Percentiles rank a stretch among this genome's conserved stretches.
phyloP scores from a whole-genome alignment of 2,797 vertebrate species.

The Gallinago nigripennis region DNA sequence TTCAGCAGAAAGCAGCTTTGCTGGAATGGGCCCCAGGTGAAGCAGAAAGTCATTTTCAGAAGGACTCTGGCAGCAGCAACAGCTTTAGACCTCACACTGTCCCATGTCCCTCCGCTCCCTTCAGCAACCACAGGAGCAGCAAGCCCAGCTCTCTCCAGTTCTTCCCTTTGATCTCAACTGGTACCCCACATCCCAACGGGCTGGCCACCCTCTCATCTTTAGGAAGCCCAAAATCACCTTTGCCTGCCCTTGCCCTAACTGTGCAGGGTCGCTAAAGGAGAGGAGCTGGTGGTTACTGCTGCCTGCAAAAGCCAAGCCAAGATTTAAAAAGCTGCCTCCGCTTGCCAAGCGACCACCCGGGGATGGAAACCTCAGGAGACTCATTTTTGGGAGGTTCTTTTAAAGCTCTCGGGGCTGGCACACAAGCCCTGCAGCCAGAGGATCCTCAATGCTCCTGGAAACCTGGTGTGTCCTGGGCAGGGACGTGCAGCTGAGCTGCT shows the following conservation, averaged over 20 bases:
- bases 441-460: neutral
- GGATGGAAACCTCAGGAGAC: neutral
- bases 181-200: neutral
- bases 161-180: neutral
- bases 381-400: neutral
- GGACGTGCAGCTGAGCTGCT: neutral
- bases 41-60: neutral
- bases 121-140: neutral
- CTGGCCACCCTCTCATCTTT: neutral
- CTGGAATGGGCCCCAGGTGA: neutral
- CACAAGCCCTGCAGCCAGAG: neutral
- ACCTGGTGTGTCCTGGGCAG: neutral
- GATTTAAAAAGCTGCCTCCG: neutral
- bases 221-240: neutral
- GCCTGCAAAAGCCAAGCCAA: neutral
- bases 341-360: neutral
- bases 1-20: neutral
- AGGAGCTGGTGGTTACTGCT: neutral
- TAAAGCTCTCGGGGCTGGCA: neutral
- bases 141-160: neutral
- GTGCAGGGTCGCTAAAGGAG: neutral
- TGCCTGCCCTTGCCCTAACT: neutral
- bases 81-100: neutral
- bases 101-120: neutral
- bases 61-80: neutral